These are phyloP conservation scores for Miltochrista miniata DNA, from an alignment of 2,888 invertebrate species.

Conservation along the genomic window DNA sequence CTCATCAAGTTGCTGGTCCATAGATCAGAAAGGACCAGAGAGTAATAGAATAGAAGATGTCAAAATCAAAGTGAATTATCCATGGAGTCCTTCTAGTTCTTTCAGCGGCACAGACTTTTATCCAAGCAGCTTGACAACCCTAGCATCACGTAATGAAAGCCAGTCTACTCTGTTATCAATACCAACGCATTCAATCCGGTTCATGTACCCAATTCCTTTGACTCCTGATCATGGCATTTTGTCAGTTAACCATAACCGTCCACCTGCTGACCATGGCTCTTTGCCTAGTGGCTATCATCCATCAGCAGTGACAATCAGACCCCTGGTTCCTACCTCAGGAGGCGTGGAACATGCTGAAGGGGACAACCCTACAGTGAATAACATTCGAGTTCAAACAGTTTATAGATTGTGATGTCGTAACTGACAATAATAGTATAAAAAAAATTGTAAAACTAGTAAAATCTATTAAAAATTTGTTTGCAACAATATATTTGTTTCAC, in stretches of 20 bases:
- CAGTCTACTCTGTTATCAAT: slow-evolving; percentile 27
- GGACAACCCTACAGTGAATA: background rate
- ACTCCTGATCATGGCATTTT: background rate
- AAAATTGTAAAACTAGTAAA: slow-evolving; percentile 46
- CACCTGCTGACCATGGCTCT: background rate
- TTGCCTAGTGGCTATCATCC: background rate
- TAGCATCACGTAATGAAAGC: slow-evolving; percentile 21
- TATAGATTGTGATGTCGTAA: background rate
- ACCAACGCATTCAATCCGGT: background rate
- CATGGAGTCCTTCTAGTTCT: slow-evolving; percentile 48
- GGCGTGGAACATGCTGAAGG: background rate
- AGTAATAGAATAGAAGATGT: slow-evolving; percentile 14
- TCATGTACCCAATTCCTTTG: background rate
- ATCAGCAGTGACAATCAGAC: background rate
- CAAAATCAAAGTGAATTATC: slow-evolving; percentile 34
- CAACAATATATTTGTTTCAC: slow-evolving; percentile 31
- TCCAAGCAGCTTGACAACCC: slow-evolving; percentile 44
- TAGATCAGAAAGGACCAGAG: slow-evolving; percentile 40
- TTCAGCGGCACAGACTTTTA: slow-evolving; percentile 44
- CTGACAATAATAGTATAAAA: slow-evolving; percentile 31
- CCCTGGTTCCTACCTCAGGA: background rate
- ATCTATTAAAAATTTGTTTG: slow-evolving; percentile 36
- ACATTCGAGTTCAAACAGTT: background rate
- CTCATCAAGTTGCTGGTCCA: slow-evolving; percentile 50
- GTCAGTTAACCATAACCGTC: background rate